A percentile compares a stretch with the other conserved stretches of the same genome.
Conservation (phyloP, 2,113 vertebrate species). For the Chlorodrepanis virens region DNA sequence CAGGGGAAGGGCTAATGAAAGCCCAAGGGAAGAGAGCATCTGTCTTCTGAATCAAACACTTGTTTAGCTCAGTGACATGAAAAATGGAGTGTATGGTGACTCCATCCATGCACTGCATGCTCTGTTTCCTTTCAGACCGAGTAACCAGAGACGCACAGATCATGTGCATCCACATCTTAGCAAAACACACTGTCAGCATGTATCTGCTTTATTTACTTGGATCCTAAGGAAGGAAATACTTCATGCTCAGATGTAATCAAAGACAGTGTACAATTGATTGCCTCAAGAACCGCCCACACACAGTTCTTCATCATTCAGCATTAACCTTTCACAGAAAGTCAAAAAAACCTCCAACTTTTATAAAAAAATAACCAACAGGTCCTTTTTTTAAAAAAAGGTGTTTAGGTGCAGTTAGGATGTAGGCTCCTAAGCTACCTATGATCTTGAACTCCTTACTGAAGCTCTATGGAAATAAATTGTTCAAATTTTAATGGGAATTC, state of each 20-base stretch:
- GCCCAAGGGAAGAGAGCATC: background rate
- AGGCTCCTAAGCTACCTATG: background rate
- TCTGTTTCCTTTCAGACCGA: background rate
- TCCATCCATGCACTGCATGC: background rate
- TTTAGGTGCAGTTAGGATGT: background rate
- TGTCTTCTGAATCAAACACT: background rate
- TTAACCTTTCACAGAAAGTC: background rate
- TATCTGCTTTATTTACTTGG: background rate
- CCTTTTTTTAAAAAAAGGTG: background rate
- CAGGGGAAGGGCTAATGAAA: background rate
- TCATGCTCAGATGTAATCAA: background rate
- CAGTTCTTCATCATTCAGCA: background rate
- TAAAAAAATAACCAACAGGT: background rate
- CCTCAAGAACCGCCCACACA: background rate
- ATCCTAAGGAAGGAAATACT: background rate
- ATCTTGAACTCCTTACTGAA: background rate
- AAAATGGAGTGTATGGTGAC: background rate
- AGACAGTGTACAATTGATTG: background rate
- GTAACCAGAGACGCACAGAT: background rate
- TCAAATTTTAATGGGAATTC: background rate
- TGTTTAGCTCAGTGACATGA: background rate
- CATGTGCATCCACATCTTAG: background rate
- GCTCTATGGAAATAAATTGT: background rate
- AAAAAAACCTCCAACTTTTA: background rate
- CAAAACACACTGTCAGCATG: background rate